Evolutionary conservation across 2,888 invertebrate genomes (phyloP).

Genomic region (Antitype chi): DNA sequence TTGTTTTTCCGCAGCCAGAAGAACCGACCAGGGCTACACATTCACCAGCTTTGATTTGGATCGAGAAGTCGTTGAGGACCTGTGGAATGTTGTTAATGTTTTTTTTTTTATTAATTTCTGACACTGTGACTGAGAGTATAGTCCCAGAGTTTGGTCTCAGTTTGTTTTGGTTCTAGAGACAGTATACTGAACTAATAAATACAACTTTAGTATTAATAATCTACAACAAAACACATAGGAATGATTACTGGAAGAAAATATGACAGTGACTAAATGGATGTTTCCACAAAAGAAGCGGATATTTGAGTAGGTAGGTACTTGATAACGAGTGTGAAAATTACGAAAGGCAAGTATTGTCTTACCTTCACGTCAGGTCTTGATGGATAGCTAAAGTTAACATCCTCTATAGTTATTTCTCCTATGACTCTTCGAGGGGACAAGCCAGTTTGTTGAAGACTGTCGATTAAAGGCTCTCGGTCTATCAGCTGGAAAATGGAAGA

Average conservation of each 20-base stretch:
- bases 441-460: conserved; percentile 92
- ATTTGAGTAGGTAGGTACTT: background rate
- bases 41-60: conserved; percentile 92
- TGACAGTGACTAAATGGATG: background rate
- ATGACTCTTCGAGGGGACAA: conserved; percentile 89
- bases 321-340: background rate
- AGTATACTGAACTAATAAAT: background rate
- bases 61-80: conserved; percentile 92
- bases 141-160: background rate
- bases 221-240: background rate
- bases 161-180: background rate
- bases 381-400: conserved; percentile 95
- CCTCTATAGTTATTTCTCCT: conserved; percentile 93
- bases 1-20: conserved; percentile 96
- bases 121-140: background rate
- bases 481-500: conserved; percentile 93
- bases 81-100: conserved; percentile 66
- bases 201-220: background rate
- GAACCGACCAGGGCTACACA: conserved; percentile 94
- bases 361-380: conserved; percentile 93
- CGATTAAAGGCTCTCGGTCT: conserved; percentile 93
- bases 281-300: background rate
- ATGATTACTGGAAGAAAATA: background rate
- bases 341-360: conserved; percentile 14
- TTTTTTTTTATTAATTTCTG: background rate